A percentile compares a stretch with the other conserved stretches of the same genome.
Conservation (phyloP, 1,140 invertebrate species). For the Pentalonia nigronervosa region DNA sequence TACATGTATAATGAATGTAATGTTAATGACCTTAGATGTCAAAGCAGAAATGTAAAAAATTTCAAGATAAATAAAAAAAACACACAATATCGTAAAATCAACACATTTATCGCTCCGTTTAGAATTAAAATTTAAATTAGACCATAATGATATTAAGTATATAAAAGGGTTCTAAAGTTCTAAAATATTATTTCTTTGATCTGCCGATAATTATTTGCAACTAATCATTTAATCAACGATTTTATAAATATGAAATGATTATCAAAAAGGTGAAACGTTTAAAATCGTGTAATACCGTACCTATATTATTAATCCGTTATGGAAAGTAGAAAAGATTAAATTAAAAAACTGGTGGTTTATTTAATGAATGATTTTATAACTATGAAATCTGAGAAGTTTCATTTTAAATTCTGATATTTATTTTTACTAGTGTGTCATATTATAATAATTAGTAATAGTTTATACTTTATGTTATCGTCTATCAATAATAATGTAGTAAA, state of each 20-base stretch:
- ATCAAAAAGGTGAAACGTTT: too few relatives aligned
- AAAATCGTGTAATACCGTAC: neutral
- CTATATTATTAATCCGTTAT: neutral
- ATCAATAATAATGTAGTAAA: neutral
- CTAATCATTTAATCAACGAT: too few relatives aligned
- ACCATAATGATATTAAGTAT: neutral
- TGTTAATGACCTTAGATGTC: too few relatives aligned
- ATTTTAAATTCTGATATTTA: neutral
- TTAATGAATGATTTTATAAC: neutral
- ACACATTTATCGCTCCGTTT: too few relatives aligned
- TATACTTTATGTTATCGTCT: neutral
- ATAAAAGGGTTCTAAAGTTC: neutral
- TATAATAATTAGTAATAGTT: neutral
- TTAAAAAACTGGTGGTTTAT: neutral
- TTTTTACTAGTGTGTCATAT: neutral
- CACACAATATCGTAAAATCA: too few relatives aligned
- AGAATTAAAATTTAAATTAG: neutral
- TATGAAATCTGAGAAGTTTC: neutral
- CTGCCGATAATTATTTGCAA: too few relatives aligned
- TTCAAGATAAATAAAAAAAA: too few relatives aligned
- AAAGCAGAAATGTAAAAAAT: too few relatives aligned
- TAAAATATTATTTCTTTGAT: too few relatives aligned
- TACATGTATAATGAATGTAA: too few relatives aligned
- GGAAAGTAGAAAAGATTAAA: neutral
- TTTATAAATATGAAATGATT: too few relatives aligned